These are phyloP conservation scores for Mormyrus iriodes DNA, from an alignment of 2,113 vertebrate species.

Conservation along the genomic window DNA sequence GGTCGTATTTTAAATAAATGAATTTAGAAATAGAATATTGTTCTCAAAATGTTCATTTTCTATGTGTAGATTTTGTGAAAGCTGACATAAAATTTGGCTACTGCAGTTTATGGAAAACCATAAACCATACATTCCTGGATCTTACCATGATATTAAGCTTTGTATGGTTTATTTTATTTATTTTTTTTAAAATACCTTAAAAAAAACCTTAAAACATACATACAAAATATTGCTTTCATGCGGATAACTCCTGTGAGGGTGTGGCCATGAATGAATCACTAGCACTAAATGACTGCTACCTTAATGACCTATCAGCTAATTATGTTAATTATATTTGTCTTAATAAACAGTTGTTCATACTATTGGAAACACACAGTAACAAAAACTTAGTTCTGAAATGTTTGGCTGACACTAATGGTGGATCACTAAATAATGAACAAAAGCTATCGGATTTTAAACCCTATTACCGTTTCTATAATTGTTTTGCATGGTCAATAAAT, in stretches of 20 bases:
- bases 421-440: background rate
- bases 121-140: background rate
- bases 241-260: background rate
- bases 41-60: background rate
- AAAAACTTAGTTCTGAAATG: background rate
- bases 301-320: too few species aligned
- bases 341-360: background rate
- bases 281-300: too few species aligned
- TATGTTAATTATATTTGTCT: background rate
- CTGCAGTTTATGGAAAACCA: background rate
- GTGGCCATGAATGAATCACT: too few species aligned
- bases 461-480: background rate
- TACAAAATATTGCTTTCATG: background rate
- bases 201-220: too few species aligned
- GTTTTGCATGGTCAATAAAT: background rate
- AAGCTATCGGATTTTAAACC: background rate
- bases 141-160: background rate
- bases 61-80: background rate
- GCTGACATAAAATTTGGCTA: background rate
- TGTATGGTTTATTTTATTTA: background rate
- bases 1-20: background rate
- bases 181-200: too few species aligned
- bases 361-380: background rate
- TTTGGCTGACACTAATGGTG: background rate
- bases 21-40: background rate